Conservation (phyloP, 2,113 vertebrate species). For the Psammodynastes pulverulentus region DNA sequence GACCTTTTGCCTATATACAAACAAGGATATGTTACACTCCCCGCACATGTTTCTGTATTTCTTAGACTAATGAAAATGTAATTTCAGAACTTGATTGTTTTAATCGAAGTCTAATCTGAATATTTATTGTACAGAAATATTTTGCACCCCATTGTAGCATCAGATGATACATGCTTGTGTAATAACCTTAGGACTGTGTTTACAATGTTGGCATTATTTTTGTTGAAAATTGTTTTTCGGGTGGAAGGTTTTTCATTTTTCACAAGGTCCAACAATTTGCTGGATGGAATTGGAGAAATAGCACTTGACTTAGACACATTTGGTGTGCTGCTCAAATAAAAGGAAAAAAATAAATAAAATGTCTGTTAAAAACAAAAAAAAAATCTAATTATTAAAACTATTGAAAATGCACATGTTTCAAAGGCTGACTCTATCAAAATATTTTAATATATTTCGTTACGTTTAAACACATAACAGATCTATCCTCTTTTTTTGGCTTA, state of each 20-base stretch:
- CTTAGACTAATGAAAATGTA: background rate
- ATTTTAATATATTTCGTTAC: background rate
- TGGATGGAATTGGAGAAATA: background rate
- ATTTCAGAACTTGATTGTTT: background rate
- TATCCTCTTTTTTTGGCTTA: background rate
- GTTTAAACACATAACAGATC: background rate
- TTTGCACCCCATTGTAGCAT: background rate
- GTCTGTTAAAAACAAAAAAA: background rate
- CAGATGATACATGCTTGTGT: slow-evolving; percentile 12
- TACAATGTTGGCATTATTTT: slow-evolving; percentile 33
- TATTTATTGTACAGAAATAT: background rate
- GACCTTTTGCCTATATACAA: slow-evolving; percentile 31
- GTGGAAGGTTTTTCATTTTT: background rate
- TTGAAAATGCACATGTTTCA: background rate
- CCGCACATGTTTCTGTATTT: background rate
- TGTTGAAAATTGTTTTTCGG: slow-evolving; percentile 7
- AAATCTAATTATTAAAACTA: background rate
- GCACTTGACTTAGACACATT: background rate
- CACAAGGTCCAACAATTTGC: background rate
- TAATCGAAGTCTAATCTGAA: background rate
- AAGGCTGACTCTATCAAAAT: background rate
- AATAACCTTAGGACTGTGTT: slow-evolving; percentile 19
- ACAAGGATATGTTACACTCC: slow-evolving; percentile 26
- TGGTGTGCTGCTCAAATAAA: background rate
- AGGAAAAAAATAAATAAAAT: background rate